Evolutionary conservation across 2,113 vertebrate genomes (phyloP).

Genomic region (Montifringilla adamsi): DNA sequence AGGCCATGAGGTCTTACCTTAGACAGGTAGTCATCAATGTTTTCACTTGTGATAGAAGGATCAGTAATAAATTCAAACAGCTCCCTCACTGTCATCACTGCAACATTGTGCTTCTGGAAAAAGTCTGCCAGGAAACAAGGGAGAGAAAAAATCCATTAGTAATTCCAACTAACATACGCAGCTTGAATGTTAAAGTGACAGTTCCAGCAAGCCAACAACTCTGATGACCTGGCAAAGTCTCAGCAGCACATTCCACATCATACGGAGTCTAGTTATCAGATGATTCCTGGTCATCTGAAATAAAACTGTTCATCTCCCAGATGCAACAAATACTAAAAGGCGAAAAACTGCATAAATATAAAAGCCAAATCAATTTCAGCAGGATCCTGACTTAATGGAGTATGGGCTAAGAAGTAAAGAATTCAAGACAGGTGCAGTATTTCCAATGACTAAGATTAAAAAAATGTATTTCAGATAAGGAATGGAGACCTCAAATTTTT

Average conservation of each 20-base stretch:
- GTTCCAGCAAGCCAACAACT: background rate
- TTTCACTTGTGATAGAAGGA: conserved; percentile 82
- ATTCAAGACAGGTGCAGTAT: background rate
- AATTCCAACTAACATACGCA: background rate
- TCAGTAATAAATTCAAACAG: conserved; percentile 96
- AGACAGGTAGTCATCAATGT: conserved; percentile 88
- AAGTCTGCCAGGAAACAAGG: conserved; percentile 77
- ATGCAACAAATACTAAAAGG: background rate
- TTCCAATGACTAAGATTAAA: background rate
- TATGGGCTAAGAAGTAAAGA: background rate
- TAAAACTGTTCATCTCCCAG: background rate
- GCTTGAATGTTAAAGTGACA: background rate
- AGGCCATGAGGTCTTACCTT: conserved; percentile 72
- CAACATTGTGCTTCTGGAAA: conserved; percentile 83
- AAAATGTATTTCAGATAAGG: background rate
- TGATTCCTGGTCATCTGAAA: background rate
- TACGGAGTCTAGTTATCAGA: background rate
- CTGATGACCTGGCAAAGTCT: background rate
- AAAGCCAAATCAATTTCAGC: background rate
- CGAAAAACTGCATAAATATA: background rate
- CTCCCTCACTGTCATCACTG: conserved; percentile 92
- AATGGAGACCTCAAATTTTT: background rate
- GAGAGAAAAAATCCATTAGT: background rate
- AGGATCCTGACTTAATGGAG: background rate
- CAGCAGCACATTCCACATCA: background rate